Percentiles rank a stretch among this genome's conserved stretches.
These are phyloP conservation scores for Catocala fraxini DNA, from an alignment of 2,888 invertebrate genomes.

Conservation along the genomic window DNA sequence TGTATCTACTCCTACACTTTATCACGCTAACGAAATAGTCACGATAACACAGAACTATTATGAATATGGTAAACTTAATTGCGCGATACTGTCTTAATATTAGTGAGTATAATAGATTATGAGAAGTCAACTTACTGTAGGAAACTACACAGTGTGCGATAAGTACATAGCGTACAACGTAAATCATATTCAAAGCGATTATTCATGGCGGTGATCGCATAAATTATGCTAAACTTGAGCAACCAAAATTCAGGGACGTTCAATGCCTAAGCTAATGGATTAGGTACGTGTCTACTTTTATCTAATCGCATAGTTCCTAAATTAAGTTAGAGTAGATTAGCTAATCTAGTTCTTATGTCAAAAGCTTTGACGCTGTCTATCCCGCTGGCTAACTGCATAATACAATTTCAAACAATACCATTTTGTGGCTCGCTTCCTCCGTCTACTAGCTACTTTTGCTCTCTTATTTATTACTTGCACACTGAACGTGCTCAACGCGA, in stretches of 20 bases:
- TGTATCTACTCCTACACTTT: too few relatives aligned
- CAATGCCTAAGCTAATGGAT: constrained; percentile 45
- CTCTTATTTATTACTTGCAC: constrained; percentile 85
- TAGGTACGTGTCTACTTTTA: constrained; percentile 27
- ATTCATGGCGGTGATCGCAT: constrained; percentile 46
- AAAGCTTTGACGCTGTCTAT: constrained; percentile 43
- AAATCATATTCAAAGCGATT: constrained; percentile 51
- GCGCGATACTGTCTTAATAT: neutral
- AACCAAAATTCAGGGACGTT: constrained; percentile 35
- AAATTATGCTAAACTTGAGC: constrained; percentile 46
- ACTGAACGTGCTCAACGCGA: constrained; percentile 85
- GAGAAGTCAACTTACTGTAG: constrained; percentile 18
- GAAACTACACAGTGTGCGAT: constrained; percentile 14
- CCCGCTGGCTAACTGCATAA: constrained; percentile 55
- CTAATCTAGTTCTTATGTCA: constrained; percentile 48
- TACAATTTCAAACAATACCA: constrained; percentile 79
- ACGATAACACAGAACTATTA: too few relatives aligned
- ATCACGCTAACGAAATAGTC: too few relatives aligned
- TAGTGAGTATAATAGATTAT: constrained; percentile 6
- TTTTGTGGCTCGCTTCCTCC: constrained; percentile 71
- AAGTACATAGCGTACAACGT: constrained; percentile 33
- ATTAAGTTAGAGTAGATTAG: constrained; percentile 29
- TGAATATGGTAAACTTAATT: too few relatives aligned
- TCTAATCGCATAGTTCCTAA: constrained; percentile 14
- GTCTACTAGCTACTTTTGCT: constrained; percentile 70